Percentiles rank a stretch among this genome's conserved stretches.
These are phyloP conservation scores for Silurus meridionalis DNA, from an alignment of 2,113 vertebrate genomes.

Conservation along the genomic window DNA sequence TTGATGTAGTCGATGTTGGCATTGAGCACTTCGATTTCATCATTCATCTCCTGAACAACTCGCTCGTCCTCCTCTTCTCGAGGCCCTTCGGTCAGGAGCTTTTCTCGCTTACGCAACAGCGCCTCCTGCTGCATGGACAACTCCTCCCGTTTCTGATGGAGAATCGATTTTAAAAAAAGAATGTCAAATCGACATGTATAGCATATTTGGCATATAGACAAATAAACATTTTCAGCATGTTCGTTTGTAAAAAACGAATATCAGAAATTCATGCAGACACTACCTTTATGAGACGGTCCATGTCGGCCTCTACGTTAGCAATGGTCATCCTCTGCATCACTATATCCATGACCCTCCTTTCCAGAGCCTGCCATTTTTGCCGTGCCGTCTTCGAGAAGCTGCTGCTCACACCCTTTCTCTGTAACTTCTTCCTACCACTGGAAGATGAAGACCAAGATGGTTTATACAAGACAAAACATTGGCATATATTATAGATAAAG, in stretches of 20 bases:
- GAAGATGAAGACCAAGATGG: neutral
- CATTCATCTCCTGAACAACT: conserved; percentile 85
- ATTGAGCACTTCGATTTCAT: conserved; percentile 91
- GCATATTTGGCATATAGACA: too few relatives aligned
- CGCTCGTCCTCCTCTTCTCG: conserved; percentile 83
- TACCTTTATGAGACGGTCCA: conserved; percentile 95
- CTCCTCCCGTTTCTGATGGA: conserved; percentile 91
- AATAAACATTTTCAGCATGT: too few relatives aligned
- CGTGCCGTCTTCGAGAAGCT: conserved; percentile 86
- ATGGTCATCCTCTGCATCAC: conserved; percentile 98
- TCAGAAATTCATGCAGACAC: neutral
- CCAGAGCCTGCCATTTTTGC: conserved; percentile 93
- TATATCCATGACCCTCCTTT: conserved; percentile 86
- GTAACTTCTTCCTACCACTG: conserved; percentile 83
- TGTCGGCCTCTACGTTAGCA: conserved; percentile 89
- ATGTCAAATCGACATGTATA: neutral
- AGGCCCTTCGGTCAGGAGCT: conserved; percentile 78
- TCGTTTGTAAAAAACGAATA: neutral
- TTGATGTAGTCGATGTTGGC: conserved; percentile 98
- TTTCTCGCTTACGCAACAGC: conserved; percentile 79
- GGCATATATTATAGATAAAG: too few relatives aligned
- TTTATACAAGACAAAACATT: neutral
- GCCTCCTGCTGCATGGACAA: conserved; percentile 87
- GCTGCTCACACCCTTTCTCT: conserved; percentile 79
- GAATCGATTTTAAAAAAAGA: neutral